Evolutionary conservation across 30 jellyfish, hydroid and myxozoan species (phyloP).

Genomic region (Euphysa ruthae): DNA sequence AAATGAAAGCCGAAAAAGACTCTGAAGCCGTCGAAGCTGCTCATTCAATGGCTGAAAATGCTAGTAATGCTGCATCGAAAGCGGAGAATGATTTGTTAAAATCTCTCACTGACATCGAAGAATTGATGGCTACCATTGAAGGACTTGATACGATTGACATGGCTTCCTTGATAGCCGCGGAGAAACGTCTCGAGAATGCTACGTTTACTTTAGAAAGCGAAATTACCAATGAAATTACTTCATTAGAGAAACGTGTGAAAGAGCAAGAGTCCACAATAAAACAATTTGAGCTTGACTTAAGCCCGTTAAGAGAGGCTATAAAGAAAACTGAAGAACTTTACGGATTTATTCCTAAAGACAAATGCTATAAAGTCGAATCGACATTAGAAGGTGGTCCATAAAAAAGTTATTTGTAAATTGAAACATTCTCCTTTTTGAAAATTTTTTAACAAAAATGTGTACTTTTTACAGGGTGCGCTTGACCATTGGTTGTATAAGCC

Average conservation of each 20-base stretch:
- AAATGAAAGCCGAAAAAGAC: slow-evolving; percentile 45
- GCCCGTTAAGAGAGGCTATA: slow-evolving; percentile 35
- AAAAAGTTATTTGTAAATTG: too few relatives aligned
- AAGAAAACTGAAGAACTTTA: neutral
- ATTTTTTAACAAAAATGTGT: too few relatives aligned
- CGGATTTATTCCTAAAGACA: neutral
- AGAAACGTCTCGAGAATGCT: slow-evolving; percentile 57
- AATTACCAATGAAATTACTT: slow-evolving; percentile 48
- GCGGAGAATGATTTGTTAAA: slow-evolving; percentile 21
- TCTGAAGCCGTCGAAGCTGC: slow-evolving; percentile 55
- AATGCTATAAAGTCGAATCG: slow-evolving; percentile 1
- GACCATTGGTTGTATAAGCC: too few relatives aligned
- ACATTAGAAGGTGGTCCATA: neutral
- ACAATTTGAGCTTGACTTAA: slow-evolving; percentile 46
- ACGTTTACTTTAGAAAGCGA: slow-evolving; percentile 34
- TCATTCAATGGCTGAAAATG: neutral
- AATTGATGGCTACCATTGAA: slow-evolving; percentile 47
- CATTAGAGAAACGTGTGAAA: slow-evolving; percentile 16
- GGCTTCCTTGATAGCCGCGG: slow-evolving; percentile 80
- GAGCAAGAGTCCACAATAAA: slow-evolving; percentile 30
- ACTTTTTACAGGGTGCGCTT: too few relatives aligned
- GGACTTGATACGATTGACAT: slow-evolving; percentile 34
- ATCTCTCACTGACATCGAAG: slow-evolving; percentile 51
- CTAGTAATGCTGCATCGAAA: slow-evolving; percentile 25
- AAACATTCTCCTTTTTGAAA: too few relatives aligned